Evolutionary conservation across 2,113 vertebrate genomes (phyloP).

Genomic region (Cacatua alba): DNA sequence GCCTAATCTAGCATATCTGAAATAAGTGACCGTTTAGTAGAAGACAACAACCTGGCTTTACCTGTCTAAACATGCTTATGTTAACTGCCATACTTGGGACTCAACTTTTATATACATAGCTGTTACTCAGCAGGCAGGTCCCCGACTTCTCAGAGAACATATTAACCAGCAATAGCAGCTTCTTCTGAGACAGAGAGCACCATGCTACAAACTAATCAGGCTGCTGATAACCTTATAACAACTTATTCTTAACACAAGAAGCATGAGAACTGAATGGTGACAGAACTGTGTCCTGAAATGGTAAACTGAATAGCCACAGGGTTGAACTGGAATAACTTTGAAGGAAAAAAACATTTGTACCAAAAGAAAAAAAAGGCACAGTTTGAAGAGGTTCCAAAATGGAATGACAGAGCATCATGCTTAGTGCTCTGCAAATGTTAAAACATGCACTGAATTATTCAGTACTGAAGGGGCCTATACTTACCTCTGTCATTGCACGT

Average conservation of each 20-base stretch:
- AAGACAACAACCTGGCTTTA: not conserved
- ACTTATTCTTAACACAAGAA: not conserved
- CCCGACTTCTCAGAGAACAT: not conserved
- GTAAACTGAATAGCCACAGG: not conserved
- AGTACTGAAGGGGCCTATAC: not conserved
- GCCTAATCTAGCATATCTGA: not conserved
- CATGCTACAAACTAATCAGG: not conserved
- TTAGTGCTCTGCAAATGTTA: not conserved
- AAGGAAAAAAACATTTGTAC: not conserved
- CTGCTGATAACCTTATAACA: not conserved
- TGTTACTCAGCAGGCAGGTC: not conserved
- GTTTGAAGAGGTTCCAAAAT: not conserved
- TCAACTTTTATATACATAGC: not conserved
- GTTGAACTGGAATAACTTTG: not conserved
- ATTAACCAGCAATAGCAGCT: not conserved
- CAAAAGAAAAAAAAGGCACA: not conserved
- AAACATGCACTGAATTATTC: not conserved
- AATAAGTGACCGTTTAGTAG: not conserved
- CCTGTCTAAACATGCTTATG: not conserved
- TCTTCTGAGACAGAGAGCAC: not conserved
- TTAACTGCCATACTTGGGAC: not conserved
- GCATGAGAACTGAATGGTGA: not conserved
- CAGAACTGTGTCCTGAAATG: not conserved
- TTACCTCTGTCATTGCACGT: fast-evolving
- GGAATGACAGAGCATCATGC: not conserved